Percentiles rank a stretch among this genome's conserved stretches.
These are phyloP conservation scores for Hylomyscus alleni DNA, from an alignment of 2,797 vertebrate genomes.

Conservation along the genomic window DNA sequence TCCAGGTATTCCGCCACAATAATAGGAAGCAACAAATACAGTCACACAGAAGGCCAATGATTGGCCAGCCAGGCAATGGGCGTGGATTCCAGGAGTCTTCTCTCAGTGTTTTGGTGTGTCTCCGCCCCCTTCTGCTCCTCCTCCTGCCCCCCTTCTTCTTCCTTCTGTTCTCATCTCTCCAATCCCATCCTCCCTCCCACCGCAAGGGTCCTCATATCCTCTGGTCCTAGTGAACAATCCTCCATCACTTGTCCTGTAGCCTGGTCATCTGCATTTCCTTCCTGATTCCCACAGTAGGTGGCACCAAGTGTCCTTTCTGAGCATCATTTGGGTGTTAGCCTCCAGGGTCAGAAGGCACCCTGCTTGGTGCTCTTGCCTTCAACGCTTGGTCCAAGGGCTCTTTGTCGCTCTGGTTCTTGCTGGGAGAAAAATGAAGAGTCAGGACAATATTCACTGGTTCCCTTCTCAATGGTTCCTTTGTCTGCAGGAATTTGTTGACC, in stretches of 20 bases:
- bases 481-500: neutral
- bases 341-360: neutral
- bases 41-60: neutral
- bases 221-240: neutral
- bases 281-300: neutral
- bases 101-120: neutral
- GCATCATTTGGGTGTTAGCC: no score
- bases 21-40: neutral
- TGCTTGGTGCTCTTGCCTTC: no score
- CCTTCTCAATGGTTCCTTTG: neutral
- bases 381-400: neutral
- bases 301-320: neutral
- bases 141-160: rapidly evolving
- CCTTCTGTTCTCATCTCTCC: no score
- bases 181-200: no score
- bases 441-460: neutral
- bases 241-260: no score
- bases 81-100: neutral
- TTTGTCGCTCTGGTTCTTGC: neutral
- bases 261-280: neutral
- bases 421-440: no score
- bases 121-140: neutral
- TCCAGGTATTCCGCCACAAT: neutral
- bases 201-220: neutral
- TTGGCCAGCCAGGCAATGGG: neutral